Evolutionary conservation across 2,888 invertebrate species (phyloP).

Genomic region (Parnassius apollo): DNA sequence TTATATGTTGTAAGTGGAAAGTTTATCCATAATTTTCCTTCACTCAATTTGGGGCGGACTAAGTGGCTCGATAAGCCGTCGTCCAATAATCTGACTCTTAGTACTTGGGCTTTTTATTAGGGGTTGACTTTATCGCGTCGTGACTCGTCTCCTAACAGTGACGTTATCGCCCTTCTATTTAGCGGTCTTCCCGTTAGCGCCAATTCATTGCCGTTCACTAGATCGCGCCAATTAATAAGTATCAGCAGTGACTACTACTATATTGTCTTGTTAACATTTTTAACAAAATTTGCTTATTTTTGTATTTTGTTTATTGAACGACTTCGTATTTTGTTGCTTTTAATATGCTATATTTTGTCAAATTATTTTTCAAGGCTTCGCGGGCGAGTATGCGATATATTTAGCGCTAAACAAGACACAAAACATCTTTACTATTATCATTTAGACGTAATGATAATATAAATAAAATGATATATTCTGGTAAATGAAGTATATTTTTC

Average conservation of each 20-base stretch:
- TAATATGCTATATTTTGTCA: background rate
- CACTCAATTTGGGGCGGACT: conserved; percentile 70
- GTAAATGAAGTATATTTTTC: no score
- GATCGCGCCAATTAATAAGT: conserved; percentile 43
- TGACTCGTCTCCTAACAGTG: conserved; percentile 58
- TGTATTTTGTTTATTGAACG: background rate
- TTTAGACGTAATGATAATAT: no score
- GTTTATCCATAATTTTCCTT: conserved; percentile 74
- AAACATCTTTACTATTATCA: no score
- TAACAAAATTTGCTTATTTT: background rate
- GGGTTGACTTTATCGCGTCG: conserved; percentile 61
- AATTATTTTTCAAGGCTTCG: no score
- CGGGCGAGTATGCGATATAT: no score
- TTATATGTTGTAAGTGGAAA: conserved; percentile 66
- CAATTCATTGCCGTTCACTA: conserved; percentile 49
- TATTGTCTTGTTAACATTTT: conserved; percentile 5
- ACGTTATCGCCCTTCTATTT: conserved; percentile 61
- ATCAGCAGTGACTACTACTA: conserved; percentile 2
- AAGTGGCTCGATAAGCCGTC: conserved; percentile 67
- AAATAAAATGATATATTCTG: no score
- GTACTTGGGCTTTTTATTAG: conserved; percentile 67
- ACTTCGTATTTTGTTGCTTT: background rate
- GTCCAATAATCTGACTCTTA: conserved; percentile 65
- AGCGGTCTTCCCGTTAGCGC: conserved; percentile 38
- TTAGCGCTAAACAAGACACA: no score